Evolutionary conservation across 2,797 vertebrate genomes (phyloP).

Genomic region (Bradypodion pumilum): DNA sequence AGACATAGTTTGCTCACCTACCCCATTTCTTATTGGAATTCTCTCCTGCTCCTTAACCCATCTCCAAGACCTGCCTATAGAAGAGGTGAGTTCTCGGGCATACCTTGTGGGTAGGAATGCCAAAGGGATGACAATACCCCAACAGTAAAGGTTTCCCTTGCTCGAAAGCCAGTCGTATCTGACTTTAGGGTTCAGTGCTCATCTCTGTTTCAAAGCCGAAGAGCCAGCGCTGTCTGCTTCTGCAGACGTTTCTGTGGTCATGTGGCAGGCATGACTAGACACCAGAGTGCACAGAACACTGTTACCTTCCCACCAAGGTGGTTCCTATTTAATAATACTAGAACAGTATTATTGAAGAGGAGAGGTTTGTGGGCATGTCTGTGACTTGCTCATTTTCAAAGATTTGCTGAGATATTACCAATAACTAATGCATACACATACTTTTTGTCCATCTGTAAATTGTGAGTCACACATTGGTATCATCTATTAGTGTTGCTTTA

Average conservation of each 20-base stretch:
- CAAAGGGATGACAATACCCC: neutral
- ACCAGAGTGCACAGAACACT: too few species aligned
- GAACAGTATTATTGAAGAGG: neutral
- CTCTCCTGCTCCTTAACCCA: constrained; percentile 88
- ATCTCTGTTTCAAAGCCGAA: too few species aligned
- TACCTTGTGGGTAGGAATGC: neutral
- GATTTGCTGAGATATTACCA: constrained; percentile 13
- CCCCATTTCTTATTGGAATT: constrained; percentile 94
- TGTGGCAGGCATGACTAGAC: too few species aligned
- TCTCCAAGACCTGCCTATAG: constrained; percentile 92
- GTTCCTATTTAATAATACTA: too few species aligned
- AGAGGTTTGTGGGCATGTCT: neutral
- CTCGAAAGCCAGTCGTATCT: too few species aligned
- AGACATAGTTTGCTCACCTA: constrained; percentile 97
- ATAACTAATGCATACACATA: neutral
- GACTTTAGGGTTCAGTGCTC: too few species aligned
- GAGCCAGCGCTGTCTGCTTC: too few species aligned
- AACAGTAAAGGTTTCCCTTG: too few species aligned
- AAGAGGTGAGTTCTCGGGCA: constrained; percentile 84
- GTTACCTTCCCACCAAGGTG: too few species aligned
- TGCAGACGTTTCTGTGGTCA: too few species aligned
- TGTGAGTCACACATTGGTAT: neutral
- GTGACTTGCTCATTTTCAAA: neutral
- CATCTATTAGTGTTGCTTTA: neutral
- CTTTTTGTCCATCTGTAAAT: constrained; percentile 1